These are phyloP conservation scores for Germaria angustata DNA, from an alignment of 2,888 invertebrate species.

Conservation along the genomic window DNA sequence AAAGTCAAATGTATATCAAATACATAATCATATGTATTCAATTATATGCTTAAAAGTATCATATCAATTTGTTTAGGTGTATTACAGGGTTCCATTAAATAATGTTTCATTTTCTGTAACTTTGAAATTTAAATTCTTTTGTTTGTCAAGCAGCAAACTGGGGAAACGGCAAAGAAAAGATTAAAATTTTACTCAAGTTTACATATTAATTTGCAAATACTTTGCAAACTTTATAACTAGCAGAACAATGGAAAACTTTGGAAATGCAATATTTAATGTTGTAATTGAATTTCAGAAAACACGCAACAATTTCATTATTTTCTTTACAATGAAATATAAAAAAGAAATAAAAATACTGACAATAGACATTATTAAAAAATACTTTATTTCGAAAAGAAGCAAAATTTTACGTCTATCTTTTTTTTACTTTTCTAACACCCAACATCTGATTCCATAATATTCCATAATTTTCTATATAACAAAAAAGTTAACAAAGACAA, in stretches of 20 bases:
- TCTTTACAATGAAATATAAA: too few species aligned
- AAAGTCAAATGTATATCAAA: slow-evolving; percentile 35
- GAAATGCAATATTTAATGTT: background rate
- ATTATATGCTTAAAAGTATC: background rate
- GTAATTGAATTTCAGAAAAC: background rate
- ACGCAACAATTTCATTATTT: too few species aligned
- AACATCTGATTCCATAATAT: too few species aligned
- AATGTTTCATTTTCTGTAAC: background rate
- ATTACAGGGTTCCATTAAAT: slow-evolving; percentile 7
- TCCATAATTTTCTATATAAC: too few species aligned
- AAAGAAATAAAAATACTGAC: too few species aligned
- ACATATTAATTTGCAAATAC: background rate
- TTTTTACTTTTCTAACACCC: too few species aligned
- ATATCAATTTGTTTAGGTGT: background rate
- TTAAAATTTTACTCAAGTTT: background rate
- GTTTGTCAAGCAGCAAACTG: background rate
- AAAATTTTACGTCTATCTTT: too few species aligned
- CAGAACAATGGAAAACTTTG: background rate
- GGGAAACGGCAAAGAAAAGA: background rate
- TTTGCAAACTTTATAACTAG: slow-evolving; percentile 6
- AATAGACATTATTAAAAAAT: too few species aligned
- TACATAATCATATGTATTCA: too few species aligned
- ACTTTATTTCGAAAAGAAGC: too few species aligned
- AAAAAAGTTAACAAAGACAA: too few species aligned
- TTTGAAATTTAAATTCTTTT: background rate